Percentiles rank a stretch among this genome's conserved stretches.
phyloP scores from a whole-genome alignment of 2,888 invertebrate species.

The Lithophane semibrunnea region DNA sequence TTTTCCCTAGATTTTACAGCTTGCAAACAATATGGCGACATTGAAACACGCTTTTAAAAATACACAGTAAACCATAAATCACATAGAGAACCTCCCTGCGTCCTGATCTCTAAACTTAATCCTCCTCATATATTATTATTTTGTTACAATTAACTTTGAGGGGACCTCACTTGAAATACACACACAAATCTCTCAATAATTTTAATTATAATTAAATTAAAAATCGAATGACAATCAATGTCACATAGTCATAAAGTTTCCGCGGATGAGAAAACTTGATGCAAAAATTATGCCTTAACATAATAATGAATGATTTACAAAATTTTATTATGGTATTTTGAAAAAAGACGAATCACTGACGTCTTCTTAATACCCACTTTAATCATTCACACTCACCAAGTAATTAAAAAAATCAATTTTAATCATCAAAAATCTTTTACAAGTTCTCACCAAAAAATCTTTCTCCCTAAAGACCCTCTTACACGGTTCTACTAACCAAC shows the following conservation, averaged over 20 bases:
- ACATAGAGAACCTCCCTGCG: slow-evolving; percentile 58
- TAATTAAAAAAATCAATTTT: neutral
- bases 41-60: slow-evolving; percentile 44
- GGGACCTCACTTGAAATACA: slow-evolving; percentile 48
- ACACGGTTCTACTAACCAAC: slow-evolving; percentile 5
- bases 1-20: neutral
- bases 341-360: neutral
- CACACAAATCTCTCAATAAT: neutral
- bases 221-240: slow-evolving; percentile 14
- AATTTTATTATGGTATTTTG: neutral
- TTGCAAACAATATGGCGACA: slow-evolving; percentile 27
- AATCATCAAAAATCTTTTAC: neutral
- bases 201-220: neutral
- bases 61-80: slow-evolving; percentile 56
- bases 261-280: neutral
- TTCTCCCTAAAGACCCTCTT: neutral
- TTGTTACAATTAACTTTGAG: slow-evolving; percentile 60
- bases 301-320: neutral
- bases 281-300: too few species aligned
- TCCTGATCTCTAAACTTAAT: slow-evolving; percentile 52
- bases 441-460: neutral
- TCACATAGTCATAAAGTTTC: neutral
- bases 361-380: neutral
- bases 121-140: slow-evolving; percentile 60
- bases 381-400: slow-evolving; percentile 1